phyloP scores from a whole-genome alignment of 2,113 vertebrate genomes.

The Ctenomys sociabilis region DNA sequence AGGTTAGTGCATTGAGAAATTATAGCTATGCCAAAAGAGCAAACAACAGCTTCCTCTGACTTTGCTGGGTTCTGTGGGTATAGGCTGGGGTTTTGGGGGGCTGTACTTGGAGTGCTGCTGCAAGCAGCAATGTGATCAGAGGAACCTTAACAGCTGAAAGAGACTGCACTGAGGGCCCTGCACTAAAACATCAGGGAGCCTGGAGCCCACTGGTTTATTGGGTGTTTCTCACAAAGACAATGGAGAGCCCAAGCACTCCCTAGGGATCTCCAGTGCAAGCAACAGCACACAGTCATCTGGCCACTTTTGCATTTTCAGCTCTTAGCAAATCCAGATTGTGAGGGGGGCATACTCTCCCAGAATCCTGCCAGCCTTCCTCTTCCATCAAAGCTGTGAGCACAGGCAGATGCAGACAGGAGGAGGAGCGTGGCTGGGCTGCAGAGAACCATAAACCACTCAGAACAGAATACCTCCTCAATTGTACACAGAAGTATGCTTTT shows the following conservation, averaged over 20 bases:
- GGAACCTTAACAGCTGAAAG: neutral
- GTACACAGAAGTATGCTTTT: neutral
- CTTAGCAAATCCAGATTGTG: neutral
- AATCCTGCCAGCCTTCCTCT: neutral
- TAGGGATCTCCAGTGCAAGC: neutral
- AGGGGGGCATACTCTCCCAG: neutral
- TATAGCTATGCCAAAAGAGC: neutral
- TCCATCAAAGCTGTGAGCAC: neutral
- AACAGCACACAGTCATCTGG: neutral
- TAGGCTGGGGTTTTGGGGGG: neutral
- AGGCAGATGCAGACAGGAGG: neutral
- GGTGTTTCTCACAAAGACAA: conserved; percentile 60
- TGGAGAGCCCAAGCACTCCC: neutral
- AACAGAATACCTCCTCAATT: neutral
- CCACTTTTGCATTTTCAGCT: neutral
- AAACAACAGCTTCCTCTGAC: neutral
- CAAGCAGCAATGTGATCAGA: neutral
- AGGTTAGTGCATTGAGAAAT: neutral
- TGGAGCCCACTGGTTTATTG: neutral
- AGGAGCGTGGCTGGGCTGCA: neutral
- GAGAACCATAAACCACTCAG: neutral
- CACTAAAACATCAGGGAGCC: neutral
- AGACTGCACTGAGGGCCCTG: neutral
- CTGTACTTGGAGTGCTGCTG: no score
- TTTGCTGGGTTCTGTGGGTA: neutral